These are phyloP conservation scores for Passer montanus DNA, from an alignment of 2,113 vertebrate genomes.

Conservation along the genomic window DNA sequence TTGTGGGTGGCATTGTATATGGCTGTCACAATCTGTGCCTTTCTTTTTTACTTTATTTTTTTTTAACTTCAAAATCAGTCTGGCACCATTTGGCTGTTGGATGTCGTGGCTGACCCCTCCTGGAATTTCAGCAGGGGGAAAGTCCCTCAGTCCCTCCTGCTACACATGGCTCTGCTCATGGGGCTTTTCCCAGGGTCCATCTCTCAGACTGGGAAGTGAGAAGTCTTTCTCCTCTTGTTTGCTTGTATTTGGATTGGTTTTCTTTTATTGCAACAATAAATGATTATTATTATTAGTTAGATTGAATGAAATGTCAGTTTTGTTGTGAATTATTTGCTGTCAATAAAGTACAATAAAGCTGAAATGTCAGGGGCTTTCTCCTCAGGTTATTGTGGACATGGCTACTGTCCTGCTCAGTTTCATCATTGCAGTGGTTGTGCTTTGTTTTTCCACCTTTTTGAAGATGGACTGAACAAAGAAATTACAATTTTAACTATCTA, in stretches of 20 bases:
- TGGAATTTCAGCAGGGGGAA: neutral
- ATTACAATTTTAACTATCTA: neutral
- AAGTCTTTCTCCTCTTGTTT: neutral
- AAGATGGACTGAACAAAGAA: neutral
- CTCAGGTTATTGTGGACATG: neutral
- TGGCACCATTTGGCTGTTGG: neutral
- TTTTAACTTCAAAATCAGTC: neutral
- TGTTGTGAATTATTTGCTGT: neutral
- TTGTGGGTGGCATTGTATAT: neutral
- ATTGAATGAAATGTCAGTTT: neutral
- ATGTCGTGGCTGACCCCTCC: neutral
- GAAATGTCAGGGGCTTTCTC: neutral
- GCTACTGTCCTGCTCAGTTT: neutral
- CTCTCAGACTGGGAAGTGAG: neutral
- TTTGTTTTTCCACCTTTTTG: neutral
- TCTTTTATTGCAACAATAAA: neutral
- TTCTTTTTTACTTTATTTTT: neutral
- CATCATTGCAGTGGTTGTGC: neutral
- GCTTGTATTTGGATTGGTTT: fast-evolving
- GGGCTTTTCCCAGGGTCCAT: neutral
- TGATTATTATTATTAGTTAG: neutral
- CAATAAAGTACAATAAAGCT: neutral
- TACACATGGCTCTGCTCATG: neutral
- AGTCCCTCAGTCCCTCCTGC: neutral
- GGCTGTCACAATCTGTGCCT: neutral